Evolutionary conservation across 2,888 invertebrate genomes (phyloP).

Genomic region (Dilophus febrilis): DNA sequence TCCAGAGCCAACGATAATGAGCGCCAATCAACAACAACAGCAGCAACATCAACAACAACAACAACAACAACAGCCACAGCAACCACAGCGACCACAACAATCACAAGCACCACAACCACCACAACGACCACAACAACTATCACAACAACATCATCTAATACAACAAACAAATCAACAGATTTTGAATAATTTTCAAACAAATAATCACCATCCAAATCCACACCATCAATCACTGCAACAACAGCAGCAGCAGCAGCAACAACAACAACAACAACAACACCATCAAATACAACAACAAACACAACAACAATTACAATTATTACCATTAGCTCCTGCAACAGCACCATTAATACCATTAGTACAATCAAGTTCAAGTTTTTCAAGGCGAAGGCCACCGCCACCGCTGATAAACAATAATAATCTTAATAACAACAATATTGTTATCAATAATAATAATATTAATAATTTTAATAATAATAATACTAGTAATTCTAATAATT

Average conservation of each 20-base stretch:
- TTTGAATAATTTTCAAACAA: constrained; percentile 7
- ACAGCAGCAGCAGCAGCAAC: constrained; percentile 2
- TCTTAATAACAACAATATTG: constrained; percentile 16
- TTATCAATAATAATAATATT: no score
- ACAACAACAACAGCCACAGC: not conserved
- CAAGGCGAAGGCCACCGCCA: constrained; percentile 22
- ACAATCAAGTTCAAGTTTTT: constrained; percentile 22
- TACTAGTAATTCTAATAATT: no score
- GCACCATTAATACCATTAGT: constrained; percentile 20
- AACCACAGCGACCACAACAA: not conserved
- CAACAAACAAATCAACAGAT: constrained; percentile 1
- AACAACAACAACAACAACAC: constrained; percentile 6
- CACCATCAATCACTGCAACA: constrained; percentile 6
- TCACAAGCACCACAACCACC: no score
- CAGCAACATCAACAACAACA: constrained; percentile 6
- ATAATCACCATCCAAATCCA: no score
- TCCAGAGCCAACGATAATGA: constrained; percentile 40
- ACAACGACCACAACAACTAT: not conserved
- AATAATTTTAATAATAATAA: no score
- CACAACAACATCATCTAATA: constrained; percentile 9
- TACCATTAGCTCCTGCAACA: constrained; percentile 11
- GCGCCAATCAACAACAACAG: constrained; percentile 20
- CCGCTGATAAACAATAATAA: constrained; percentile 15
- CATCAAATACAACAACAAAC: constrained; percentile 12
- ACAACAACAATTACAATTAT: constrained; percentile 9